phyloP scores from a whole-genome alignment of 2,888 invertebrate species.

The Lycaena phlaeas region DNA sequence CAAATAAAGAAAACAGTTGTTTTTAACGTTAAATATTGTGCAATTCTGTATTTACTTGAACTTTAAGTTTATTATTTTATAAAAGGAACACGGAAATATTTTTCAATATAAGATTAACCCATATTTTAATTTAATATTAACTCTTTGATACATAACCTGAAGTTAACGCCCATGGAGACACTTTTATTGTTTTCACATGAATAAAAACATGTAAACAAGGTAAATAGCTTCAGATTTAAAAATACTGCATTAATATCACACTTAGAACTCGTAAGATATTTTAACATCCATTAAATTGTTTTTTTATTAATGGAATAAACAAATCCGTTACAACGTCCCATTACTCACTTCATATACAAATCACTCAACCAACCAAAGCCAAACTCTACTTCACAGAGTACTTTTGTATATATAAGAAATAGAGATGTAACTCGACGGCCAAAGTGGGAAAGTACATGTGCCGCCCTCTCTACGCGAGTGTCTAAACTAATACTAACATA shows the following conservation, averaged over 20 bases:
- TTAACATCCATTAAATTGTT: constrained; percentile 29
- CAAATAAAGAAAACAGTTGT: neutral
- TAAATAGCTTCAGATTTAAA: constrained; percentile 12
- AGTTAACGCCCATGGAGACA: constrained; percentile 66
- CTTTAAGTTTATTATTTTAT: neutral
- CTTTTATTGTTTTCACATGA: constrained; percentile 30
- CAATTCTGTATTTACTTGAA: neutral
- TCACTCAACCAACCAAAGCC: constrained; percentile 22
- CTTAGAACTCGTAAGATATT: constrained; percentile 9
- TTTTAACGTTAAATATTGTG: too few relatives aligned
- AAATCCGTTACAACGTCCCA: constrained; percentile 43
- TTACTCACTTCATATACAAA: constrained; percentile 53
- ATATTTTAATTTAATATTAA: constrained; percentile 61
- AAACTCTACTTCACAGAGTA: constrained; percentile 27
- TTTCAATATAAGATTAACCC: constrained; percentile 33
- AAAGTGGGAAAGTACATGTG: too few relatives aligned
- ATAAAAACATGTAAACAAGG: constrained; percentile 29
- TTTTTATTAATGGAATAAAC: constrained; percentile 41
- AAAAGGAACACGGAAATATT: constrained; percentile 9
- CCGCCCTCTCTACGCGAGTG: too few relatives aligned
- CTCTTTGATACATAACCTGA: constrained; percentile 52
- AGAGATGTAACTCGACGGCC: too few relatives aligned
- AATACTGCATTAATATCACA: constrained; percentile 12
- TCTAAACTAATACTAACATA: too few relatives aligned
- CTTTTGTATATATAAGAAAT: too few relatives aligned